Evolutionary conservation across 2,797 vertebrate genomes (phyloP).

Genomic region (Danionella dracula): DNA sequence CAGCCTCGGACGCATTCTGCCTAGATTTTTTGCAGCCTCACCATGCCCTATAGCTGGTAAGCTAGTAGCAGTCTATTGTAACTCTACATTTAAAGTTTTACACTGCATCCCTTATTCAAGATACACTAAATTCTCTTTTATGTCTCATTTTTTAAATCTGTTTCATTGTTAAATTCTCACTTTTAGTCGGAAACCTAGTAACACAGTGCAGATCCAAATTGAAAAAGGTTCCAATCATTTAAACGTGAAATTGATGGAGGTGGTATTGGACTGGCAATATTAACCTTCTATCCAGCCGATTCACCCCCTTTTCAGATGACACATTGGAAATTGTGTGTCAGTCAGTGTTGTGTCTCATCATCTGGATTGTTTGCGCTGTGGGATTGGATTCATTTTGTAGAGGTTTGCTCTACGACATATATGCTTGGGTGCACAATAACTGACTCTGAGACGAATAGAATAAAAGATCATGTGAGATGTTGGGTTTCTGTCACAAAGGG

Average conservation of each 20-base stretch:
- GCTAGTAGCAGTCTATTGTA: no score
- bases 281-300: constrained; percentile 18
- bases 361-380: constrained; percentile 10
- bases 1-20: no score
- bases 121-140: no score
- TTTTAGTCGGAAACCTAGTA: not conserved
- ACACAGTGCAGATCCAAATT: not conserved
- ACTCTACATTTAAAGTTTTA: no score
- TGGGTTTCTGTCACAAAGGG: constrained; percentile 10
- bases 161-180: not conserved
- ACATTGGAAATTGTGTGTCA: constrained; percentile 38
- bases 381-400: constrained; percentile 23
- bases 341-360: constrained; percentile 17
- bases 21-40: no score
- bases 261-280: constrained; percentile 8
- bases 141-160: no score
- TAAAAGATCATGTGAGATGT: constrained; percentile 17
- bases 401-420: not conserved
- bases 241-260: not conserved
- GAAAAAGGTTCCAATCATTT: not conserved
- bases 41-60: no score
- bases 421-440: constrained; percentile 11
- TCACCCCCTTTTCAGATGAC: constrained; percentile 20
- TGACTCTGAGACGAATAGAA: constrained; percentile 7
- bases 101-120: no score